Base-by-base conservation (phyloP, 2,888 invertebrate genomes). In the Trissolcus brochymenae region DNA sequence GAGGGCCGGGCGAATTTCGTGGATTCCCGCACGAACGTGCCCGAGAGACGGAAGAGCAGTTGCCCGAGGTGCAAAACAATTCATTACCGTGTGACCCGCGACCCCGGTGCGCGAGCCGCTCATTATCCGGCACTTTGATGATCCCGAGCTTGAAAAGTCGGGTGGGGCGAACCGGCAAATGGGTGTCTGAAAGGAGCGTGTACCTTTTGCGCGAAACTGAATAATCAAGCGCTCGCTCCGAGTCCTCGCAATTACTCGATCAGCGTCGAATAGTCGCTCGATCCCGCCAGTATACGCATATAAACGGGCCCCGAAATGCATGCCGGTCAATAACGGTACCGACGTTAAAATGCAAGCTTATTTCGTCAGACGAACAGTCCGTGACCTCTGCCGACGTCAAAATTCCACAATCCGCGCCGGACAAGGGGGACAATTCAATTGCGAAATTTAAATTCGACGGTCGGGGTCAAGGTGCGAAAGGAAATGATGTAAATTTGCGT, bases 351-450 rank as follows among this genome's bases (percentile, higher is more conserved):
- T 84, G 87, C 86, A 83, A 83, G 86, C 85, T 87, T 87, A 87
- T 87, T 87, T 84, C 87, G 86, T 87, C 88, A 87, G 87, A 87
- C 86, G 85, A 86, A 87, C 87, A 86, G 86, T 85, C 83, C 86
- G 83, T 87, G 86, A 87, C 86, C 88, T 82, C 82, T 79, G 80
- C 57, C 62, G 43, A 46, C 43, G 60, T 72, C 72, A 53, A 46
- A 55, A 78, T 75, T 71, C 55, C 74, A 57, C 75, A 67, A 75
- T 65, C 66, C 70, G 67, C 54, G 54, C 55, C 60, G 17, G 17
- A 13, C 62, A 41, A 57, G 43, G 41, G 49, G 66, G 71, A 76
- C 71, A 71, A 71, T 76, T 76, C 76, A 76, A 76, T 76, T 76
- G 61, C 51, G 40, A 71, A 62, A 62, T 76, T 71, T 43, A 70